Evolutionary conservation across 2,888 invertebrate species (phyloP).

Genomic region (Polymixis flavicincta): DNA sequence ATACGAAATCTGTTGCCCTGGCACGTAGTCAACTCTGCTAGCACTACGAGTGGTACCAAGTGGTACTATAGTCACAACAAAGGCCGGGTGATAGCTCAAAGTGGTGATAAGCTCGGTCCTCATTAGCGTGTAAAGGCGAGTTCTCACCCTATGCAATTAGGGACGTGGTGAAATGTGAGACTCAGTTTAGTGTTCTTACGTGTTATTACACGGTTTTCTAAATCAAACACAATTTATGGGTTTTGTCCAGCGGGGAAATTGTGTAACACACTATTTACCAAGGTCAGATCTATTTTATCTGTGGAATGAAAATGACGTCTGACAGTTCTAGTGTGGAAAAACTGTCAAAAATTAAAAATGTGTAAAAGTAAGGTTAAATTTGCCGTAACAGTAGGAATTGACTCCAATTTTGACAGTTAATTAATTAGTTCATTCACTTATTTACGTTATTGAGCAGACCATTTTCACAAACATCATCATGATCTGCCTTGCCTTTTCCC

Average conservation of each 20-base stretch:
- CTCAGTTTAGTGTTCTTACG: background rate
- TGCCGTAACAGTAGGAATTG: too few relatives aligned
- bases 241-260: too few relatives aligned
- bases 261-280: too few relatives aligned
- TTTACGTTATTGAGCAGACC: too few relatives aligned
- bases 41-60: slow-evolving; percentile 30
- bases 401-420: background rate
- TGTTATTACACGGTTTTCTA: background rate
- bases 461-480: too few relatives aligned
- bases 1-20: slow-evolving; percentile 26
- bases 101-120: slow-evolving; percentile 45
- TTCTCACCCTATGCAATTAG: slow-evolving; percentile 44
- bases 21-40: slow-evolving; percentile 33
- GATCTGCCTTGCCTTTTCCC: too few relatives aligned
- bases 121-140: slow-evolving; percentile 39
- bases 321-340: too few relatives aligned
- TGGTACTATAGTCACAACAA: slow-evolving; percentile 52
- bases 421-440: too few relatives aligned
- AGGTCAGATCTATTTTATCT: too few relatives aligned
- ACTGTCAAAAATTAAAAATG: background rate
- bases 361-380: too few relatives aligned
- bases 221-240: background rate
- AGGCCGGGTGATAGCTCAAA: slow-evolving; percentile 34
- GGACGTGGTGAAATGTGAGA: slow-evolving; percentile 25
- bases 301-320: too few relatives aligned